Base-by-base conservation (phyloP, 2,888 invertebrate species). In the Heliconius sara region DNA sequence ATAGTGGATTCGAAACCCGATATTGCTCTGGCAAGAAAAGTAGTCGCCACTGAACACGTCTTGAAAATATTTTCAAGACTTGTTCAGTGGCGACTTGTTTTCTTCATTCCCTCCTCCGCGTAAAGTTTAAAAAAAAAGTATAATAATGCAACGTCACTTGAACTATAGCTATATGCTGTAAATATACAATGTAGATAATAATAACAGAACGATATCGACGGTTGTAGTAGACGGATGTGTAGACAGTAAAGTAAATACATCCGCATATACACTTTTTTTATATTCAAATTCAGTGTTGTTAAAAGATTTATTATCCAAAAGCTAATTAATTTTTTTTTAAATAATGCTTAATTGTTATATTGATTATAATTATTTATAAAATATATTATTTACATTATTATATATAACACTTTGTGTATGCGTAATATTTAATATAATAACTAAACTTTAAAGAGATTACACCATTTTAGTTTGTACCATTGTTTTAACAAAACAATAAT, bases 401-500 rank as follows among this genome's bases (percentile, higher is more conserved):
- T 39, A 4, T 39, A n/a, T 43, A 39, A 13, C 16, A 25, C 25
- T 43, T 70, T 70, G 16, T 70, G 43, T 43, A 25, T 25, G n/a
- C n/a, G 39, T 39, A 16, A 68, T 70, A 25, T 6, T 12, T 68
- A 52, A 52, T 39, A 68, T 9, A 16, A 67, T 9, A 43, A 19
- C 43, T n/a, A 68, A n/a, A 70, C 16, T 16, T 70, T n/a, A 13
- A 43, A 43, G 43, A 70, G 70, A 70, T 43, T 70, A 70, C 65
- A 65, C 13, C 43, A 25, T 70, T 70, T 43, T 68, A 43, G n/a
- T 39, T 30, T 43, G 60, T 27, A 63, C n/a, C 19, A 60, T 78
- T 74, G 25, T 63, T 79, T 74, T 79, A 79, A 74, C 27, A n/a
- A 68, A 22, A 30, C n/a, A n/a, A 34, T 25, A 65, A 25, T 63